Percentiles rank a stretch among this genome's conserved stretches.
Conservation (phyloP, 2,888 invertebrate species). For the Rhamphomyia laevipes region DNA sequence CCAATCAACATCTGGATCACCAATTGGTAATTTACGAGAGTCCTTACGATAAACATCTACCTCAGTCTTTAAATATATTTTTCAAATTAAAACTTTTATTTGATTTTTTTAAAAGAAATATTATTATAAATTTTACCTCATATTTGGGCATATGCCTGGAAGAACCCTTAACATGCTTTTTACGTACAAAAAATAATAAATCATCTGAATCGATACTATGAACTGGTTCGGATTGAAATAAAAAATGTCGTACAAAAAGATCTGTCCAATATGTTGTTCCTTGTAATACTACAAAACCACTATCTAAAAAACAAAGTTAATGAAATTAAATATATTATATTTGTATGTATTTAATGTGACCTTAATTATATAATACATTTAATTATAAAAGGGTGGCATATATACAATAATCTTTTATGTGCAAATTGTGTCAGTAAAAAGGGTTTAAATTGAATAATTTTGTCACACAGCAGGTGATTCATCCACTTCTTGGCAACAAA, state of each 20-base stretch:
- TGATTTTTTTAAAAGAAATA: neutral
- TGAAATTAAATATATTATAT: neutral
- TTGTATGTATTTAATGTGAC: neutral
- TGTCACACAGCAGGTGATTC: neutral
- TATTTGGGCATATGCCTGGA: conserved; percentile 81
- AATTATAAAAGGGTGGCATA: neutral
- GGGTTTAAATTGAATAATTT: neutral
- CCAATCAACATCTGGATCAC: conserved; percentile 95
- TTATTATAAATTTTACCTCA: conserved; percentile 46
- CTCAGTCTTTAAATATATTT: conserved; percentile 56
- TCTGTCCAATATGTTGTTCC: conserved; percentile 94
- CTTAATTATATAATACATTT: neutral
- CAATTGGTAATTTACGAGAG: conserved; percentile 90
- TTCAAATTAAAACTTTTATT: neutral
- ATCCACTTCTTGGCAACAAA: too few species aligned
- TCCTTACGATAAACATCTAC: conserved; percentile 97
- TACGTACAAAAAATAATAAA: conserved; percentile 89
- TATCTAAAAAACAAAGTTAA: conserved; percentile 51
- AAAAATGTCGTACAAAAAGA: conserved; percentile 85
- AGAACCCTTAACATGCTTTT: conserved; percentile 78
- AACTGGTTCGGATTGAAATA: conserved; percentile 72
- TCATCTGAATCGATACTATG: conserved; percentile 83
- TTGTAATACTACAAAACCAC: conserved; percentile 83
- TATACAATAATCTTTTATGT: neutral
- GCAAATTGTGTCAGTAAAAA: neutral